phyloP scores from a whole-genome alignment of 2,888 invertebrate species.

The Mayetiola destructor region DNA sequence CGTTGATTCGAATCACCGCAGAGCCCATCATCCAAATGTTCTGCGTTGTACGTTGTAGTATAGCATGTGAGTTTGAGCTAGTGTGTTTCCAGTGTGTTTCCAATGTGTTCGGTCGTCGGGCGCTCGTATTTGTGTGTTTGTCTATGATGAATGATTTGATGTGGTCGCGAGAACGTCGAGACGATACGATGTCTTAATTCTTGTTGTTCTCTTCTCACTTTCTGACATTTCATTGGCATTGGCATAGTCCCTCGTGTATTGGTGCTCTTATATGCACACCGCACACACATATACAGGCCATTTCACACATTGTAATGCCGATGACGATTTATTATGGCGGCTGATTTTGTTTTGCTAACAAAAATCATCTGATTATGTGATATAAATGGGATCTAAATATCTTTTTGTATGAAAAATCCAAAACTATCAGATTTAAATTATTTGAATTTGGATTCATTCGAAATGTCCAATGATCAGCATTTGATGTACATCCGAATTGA shows the following conservation, averaged over 20 bases:
- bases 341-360: slow-evolving; percentile 10
- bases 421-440: no score
- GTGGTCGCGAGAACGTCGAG: slow-evolving; percentile 1
- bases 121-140: background rate
- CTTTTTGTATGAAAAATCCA: no score
- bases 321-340: slow-evolving; percentile 12
- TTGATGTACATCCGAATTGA: no score
- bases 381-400: no score
- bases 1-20: no score
- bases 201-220: background rate
- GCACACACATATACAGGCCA: background rate
- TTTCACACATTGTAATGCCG: background rate
- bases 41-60: no score
- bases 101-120: background rate
- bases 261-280: background rate
- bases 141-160: no score
- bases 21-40: no score
- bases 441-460: no score
- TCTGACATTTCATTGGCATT: background rate
- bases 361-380: slow-evolving; percentile 12
- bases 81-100: no score
- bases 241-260: background rate
- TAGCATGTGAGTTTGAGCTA: no score
- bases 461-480: no score
- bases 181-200: background rate